Base-by-base conservation (phyloP, 2,888 invertebrate genomes). In the Hemistola chrysoprasaria region DNA sequence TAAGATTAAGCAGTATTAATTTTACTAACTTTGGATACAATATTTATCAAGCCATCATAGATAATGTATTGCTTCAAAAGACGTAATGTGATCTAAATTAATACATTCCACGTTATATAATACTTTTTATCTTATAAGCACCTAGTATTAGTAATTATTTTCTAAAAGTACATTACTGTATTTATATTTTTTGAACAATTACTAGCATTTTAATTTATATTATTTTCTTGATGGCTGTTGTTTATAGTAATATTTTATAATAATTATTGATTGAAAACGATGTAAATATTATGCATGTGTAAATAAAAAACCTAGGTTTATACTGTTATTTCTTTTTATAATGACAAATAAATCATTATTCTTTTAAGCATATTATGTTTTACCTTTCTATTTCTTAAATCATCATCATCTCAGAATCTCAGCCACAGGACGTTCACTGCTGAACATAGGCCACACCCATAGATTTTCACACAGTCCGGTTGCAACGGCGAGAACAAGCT, bases 1-100 rank as follows among this genome's bases (percentile, higher is more conserved):
- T 43, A 43, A 43, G 47, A 48, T 48, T 48, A 44, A 34, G 30
- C 47, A 48, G 43, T 48, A 48, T 48, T 48, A 43, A 11, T 7
- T 16, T 32, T 37, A 26, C 16, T 21, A 16, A 16, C 16, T 16
- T 20, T 6, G 40, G 29, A 37, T 29, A 45, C 40, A 32, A 35
- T 33, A 23, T 44, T 39, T 34, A 44, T 39, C 30, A 44, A 35
- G 35, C 39, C 36, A 40, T 40, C 29, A 29, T 45, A 45, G 45
- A 22, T 35, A n/a, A n/a, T n/a, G 25, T 44, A 40, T 32, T 41
- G 27, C n/a, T 28, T 33, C 22, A 37, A 36, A 38, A 34, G 34
- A 39, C 32, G 26, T 29, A 29, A 34, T 45, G 45, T 45, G 45
- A 45, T 45, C 22, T 45, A 16, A 3, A 16, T n/a, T 16, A 37